Evolutionary conservation across 1,140 invertebrate genomes (phyloP), one percentile per base, ranked within the genome.

Genomic region (Drosophila pallidifrons): DNA sequence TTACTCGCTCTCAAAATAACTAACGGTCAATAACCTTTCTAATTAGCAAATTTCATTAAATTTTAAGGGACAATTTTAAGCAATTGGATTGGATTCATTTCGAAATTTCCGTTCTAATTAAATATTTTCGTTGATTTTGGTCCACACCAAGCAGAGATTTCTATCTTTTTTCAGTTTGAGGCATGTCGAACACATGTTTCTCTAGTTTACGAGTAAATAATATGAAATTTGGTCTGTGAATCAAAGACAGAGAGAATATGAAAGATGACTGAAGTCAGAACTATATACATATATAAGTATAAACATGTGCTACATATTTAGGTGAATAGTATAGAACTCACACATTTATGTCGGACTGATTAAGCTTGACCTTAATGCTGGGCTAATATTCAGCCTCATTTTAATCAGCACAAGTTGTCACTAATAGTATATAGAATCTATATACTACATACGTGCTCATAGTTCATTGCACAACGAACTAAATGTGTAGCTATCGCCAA

Each of bases 161-260:
- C 55, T 25, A 45, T 11, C 13, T 20, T n/a, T 20, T 20, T 64
- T 41, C 60, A 55, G 65, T 55, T 57, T n/a, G 15, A 5, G 54
- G 73, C 83, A 88, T 87, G 83, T 81, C 67, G 46, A 77, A 83
- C 83, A 87, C 80, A 88, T 87, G 83, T 75, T 68, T 68, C 8
- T 8, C 2, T 43, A 43, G 60, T 57, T 65, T 45, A 47, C 10
- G 46, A 6, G 25, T 54, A 7, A 32, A 43, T 8, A n/a, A 51
- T 60, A 43, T 28, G 65, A 20, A 43, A 45, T 47, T 16, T 52
- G 41, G 16, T 60, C 68, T 68, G 43, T 67, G 46, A 52, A 43
- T 43, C 46, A 47, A 47, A n/a, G 8, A 38, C 8, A 8, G 7
- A 38, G 7, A 8, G 35, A 11, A 38, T 52, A 55, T 38, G n/a